Evolutionary conservation across 1,140 invertebrate species (phyloP).

Genomic region (Drosophila lacertosa): DNA sequence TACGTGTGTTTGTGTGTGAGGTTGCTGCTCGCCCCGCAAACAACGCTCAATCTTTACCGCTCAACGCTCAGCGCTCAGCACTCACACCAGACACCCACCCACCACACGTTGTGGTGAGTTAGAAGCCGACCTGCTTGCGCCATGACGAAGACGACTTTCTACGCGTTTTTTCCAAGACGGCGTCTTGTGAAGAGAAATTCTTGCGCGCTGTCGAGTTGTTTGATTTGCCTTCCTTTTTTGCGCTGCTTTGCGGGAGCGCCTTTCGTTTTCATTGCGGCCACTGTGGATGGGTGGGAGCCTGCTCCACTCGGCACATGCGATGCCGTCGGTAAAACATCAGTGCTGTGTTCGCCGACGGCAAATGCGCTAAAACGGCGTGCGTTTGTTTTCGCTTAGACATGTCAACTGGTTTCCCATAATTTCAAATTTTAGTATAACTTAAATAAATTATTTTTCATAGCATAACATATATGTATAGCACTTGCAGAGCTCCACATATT

Average conservation of each 20-base stretch:
- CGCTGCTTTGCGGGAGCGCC: conserved; percentile 46
- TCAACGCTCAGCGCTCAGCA: neutral
- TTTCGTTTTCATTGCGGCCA: conserved; percentile 71
- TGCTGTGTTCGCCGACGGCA: conserved; percentile 59
- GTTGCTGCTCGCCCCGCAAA: conserved; percentile 13
- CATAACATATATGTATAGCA: no score
- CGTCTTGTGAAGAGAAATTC: conserved; percentile 77
- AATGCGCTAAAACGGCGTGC: conserved; percentile 9
- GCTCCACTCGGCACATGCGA: conserved; percentile 4
- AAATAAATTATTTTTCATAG: no score
- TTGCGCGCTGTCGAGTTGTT: conserved; percentile 64
- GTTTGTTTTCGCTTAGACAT: neutral
- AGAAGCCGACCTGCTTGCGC: conserved; percentile 46
- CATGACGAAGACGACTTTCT: conserved; percentile 27
- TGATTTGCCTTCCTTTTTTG: neutral
- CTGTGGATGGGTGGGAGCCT: conserved; percentile 6
- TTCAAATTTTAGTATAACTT: neutral
- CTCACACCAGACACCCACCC: conserved; percentile 3
- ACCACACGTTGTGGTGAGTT: conserved; percentile 70
- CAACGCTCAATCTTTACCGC: no score
- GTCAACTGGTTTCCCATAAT: neutral
- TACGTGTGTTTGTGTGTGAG: conserved; percentile 3
- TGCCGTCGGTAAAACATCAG: conserved; percentile 64
- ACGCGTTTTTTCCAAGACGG: conserved; percentile 62
- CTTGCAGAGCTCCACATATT: no score